Evolutionary conservation across 2,797 vertebrate genomes (phyloP).

Genomic region (Phrynocephalus forsythii): DNA sequence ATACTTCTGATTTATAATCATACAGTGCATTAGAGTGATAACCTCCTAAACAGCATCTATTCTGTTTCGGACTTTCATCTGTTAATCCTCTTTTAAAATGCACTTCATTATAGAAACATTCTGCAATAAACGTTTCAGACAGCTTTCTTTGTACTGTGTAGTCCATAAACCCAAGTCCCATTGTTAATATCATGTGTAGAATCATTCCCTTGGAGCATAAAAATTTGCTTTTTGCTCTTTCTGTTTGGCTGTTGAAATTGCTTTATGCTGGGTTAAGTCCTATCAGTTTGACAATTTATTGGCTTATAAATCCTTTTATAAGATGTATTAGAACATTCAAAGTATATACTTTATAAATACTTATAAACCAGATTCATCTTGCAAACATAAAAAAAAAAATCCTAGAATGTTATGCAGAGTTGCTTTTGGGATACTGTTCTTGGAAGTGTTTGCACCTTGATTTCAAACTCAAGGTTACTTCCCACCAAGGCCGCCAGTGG

Average conservation of each 20-base stretch:
- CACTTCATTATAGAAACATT: constrained; percentile 35
- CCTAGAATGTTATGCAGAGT: constrained; percentile 10
- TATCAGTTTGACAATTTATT: constrained; percentile 23
- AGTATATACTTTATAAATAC: background rate
- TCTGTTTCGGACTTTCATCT: constrained; percentile 44
- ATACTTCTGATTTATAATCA: background rate
- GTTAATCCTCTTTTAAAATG: constrained; percentile 34
- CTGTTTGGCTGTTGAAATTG: background rate
- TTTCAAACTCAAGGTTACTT: constrained; percentile 12
- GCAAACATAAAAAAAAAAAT: background rate
- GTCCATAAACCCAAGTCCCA: background rate
- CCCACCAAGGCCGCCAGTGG: background rate
- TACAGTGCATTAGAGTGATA: constrained; percentile 23
- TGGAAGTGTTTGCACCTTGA: constrained; percentile 3
- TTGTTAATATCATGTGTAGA: background rate
- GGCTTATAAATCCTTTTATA: background rate
- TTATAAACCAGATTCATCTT: constrained; percentile 28
- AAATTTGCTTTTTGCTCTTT: background rate
- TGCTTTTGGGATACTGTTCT: background rate
- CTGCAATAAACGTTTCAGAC: constrained; percentile 16
- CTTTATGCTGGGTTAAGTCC: background rate
- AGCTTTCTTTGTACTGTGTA: constrained; percentile 37
- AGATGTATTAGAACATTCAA: background rate
- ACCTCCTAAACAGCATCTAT: constrained; percentile 34
- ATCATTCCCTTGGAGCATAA: background rate